A percentile compares a stretch with the other conserved stretches of the same genome.
These are phyloP conservation scores for Papilio polytes DNA, from an alignment of 1,140 invertebrate species.

Conservation along the genomic window DNA sequence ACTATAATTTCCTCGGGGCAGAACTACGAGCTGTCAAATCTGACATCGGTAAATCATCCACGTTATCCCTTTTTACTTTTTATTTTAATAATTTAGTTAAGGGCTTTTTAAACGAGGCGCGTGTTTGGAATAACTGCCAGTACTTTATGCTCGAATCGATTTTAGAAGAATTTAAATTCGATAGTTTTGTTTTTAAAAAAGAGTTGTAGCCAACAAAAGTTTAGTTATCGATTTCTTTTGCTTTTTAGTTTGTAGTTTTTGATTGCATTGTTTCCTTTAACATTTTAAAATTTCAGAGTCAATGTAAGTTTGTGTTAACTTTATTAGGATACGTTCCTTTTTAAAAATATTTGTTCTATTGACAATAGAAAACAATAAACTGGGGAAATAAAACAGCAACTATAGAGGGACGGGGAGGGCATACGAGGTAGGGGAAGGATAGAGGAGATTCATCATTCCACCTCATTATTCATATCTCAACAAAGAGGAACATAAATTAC, in stretches of 20 bases:
- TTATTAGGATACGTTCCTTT: too few species aligned
- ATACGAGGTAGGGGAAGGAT: constrained; percentile 48
- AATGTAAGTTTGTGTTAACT: too few species aligned
- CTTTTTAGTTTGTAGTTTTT: background rate
- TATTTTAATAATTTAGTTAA: constrained; percentile 78
- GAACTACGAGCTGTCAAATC: constrained; percentile 78
- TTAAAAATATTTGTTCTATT: background rate
- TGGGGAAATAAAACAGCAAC: constrained; percentile 62
- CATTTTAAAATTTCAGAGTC: too few species aligned
- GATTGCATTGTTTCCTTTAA: background rate
- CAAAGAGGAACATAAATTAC: constrained; percentile 80
- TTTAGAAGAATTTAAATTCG: constrained; percentile 76
- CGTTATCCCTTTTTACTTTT: constrained; percentile 71
- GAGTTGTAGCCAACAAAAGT: background rate
- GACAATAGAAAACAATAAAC: constrained; percentile 47
- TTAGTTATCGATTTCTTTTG: background rate
- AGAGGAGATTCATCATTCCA: constrained; percentile 67
- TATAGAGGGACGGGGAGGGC: constrained; percentile 56
- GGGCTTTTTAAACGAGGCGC: constrained; percentile 74
- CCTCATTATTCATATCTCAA: constrained; percentile 80
- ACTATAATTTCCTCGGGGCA: constrained; percentile 79
- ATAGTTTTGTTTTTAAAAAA: constrained; percentile 41
- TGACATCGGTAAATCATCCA: constrained; percentile 80
- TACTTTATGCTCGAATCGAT: constrained; percentile 72
- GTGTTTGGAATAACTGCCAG: constrained; percentile 74